phyloP scores from a whole-genome alignment of 2,888 invertebrate genomes.

The Ennomos quercinarius region DNA sequence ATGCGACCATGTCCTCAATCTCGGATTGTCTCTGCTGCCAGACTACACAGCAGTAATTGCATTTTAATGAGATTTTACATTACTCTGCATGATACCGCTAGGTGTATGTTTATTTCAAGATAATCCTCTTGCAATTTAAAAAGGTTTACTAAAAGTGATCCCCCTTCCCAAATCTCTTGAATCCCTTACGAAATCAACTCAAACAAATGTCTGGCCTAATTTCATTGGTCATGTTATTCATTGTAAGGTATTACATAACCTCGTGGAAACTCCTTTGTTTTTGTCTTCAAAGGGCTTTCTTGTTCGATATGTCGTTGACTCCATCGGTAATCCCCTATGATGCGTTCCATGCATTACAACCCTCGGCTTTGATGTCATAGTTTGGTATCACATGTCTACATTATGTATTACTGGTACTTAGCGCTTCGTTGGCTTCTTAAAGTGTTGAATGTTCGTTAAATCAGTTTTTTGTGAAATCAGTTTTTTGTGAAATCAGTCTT shows the following conservation, averaged over 20 bases:
- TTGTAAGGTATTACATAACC: slow-evolving; percentile 19
- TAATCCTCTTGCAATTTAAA: slow-evolving; percentile 16
- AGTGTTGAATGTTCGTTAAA: slow-evolving; percentile 12
- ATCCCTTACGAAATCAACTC: slow-evolving; percentile 8
- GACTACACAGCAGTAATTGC: slow-evolving; percentile 29
- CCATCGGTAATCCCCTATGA: slow-evolving; percentile 16
- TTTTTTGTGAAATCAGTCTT: no score
- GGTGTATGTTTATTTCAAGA: slow-evolving; percentile 10
- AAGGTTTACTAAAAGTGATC: slow-evolving; percentile 4
- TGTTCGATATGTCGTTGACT: slow-evolving; percentile 27
- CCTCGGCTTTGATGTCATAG: slow-evolving; percentile 31
- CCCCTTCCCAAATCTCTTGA: slow-evolving; percentile 17
- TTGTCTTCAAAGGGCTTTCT: slow-evolving; percentile 5
- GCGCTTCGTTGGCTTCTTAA: slow-evolving; percentile 26
- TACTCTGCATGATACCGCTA: slow-evolving; percentile 15
- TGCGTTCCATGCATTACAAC: slow-evolving; percentile 25
- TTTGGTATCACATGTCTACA: slow-evolving; percentile 24
- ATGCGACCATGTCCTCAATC: slow-evolving; percentile 53
- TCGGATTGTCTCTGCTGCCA: slow-evolving; percentile 47
- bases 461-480: slow-evolving; percentile 20
- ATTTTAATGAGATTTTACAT: slow-evolving; percentile 31
- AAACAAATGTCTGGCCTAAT: slow-evolving; percentile 13
- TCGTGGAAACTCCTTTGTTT: slow-evolving; percentile 16
- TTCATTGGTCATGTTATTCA: slow-evolving; percentile 16
- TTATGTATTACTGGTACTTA: slow-evolving; percentile 6